Evolutionary conservation across 35 echinoderm and acorn worm genomes (phyloP).

Genomic region (Holothuria glaberrima): DNA sequence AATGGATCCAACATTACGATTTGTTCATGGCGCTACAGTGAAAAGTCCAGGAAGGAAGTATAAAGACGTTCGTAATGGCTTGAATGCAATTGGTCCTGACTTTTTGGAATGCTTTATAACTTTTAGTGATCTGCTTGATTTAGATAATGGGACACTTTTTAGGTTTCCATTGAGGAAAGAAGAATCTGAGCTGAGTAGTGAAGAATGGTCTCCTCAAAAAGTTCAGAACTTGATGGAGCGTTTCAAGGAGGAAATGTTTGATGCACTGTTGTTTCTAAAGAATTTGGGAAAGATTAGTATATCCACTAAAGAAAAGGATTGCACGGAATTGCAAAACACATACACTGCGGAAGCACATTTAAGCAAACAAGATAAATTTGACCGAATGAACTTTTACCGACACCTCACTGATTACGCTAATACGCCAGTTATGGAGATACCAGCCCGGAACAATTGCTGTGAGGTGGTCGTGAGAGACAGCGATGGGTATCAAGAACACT

Average conservation of each 20-base stretch:
- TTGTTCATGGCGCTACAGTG: slow-evolving; percentile 66
- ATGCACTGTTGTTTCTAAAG: slow-evolving; percentile 41
- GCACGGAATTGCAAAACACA: neutral
- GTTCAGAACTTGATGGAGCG: neutral
- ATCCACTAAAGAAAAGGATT: neutral
- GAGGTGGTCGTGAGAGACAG: neutral
- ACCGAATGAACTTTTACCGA: neutral
- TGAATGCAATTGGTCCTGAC: slow-evolving; percentile 57
- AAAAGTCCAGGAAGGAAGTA: slow-evolving; percentile 58
- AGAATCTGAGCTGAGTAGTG: slow-evolving; percentile 23
- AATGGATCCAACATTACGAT: slow-evolving; percentile 77
- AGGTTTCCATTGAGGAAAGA: slow-evolving; percentile 74
- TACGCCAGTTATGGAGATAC: slow-evolving; percentile 6
- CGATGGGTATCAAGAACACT: slow-evolving; percentile 24
- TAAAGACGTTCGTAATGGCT: neutral
- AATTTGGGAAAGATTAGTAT: slow-evolving; percentile 31
- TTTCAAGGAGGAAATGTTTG: slow-evolving; percentile 42
- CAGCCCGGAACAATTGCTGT: neutral
- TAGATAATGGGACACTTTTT: slow-evolving; percentile 65
- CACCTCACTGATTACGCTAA: neutral
- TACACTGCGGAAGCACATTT: slow-evolving; percentile 12
- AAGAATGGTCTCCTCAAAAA: neutral
- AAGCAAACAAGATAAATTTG: neutral
- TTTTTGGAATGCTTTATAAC: slow-evolving; percentile 57
- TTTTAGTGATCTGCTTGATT: slow-evolving; percentile 32